Percentiles rank a stretch among this genome's conserved stretches.
Evolutionary conservation across 2,797 vertebrate species (phyloP).

Genomic region (Sebastes diploproa): DNA sequence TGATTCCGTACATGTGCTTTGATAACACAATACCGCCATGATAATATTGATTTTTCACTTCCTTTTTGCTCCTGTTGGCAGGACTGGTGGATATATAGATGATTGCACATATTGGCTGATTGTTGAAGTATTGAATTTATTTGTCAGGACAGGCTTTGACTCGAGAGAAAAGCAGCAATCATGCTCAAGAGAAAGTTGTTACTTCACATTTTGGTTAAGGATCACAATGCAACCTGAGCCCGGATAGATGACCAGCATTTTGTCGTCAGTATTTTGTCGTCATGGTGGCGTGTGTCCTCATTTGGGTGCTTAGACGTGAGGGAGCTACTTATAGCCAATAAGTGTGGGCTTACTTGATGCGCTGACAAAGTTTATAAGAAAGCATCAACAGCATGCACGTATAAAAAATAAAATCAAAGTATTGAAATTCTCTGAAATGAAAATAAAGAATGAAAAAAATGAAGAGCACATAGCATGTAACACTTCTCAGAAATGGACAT

Average conservation of each 20-base stretch:
- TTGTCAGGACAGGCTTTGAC: not conserved
- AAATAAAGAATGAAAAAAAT: constrained; percentile 29
- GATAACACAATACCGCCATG: constrained; percentile 48
- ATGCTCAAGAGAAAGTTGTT: not conserved
- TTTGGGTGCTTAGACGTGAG: not conserved
- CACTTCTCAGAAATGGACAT: constrained; percentile 34
- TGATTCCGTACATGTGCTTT: constrained; percentile 35
- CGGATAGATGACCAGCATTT: not conserved
- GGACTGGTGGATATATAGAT: constrained; percentile 33
- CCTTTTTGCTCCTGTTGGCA: constrained; percentile 32
- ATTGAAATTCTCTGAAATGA: not conserved
- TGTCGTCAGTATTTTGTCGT: not conserved
- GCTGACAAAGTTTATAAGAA: not conserved
- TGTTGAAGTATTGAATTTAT: constrained; percentile 6
- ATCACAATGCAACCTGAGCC: not conserved
- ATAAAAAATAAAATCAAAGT: not conserved
- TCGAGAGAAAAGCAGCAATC: not conserved
- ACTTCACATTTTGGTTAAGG: not conserved
- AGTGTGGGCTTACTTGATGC: not conserved
- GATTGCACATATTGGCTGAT: constrained; percentile 29
- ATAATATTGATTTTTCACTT: constrained; percentile 67
- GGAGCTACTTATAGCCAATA: not conserved
- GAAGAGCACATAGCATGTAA: constrained; percentile 10
- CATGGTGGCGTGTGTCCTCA: not conserved
- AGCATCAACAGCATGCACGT: not conserved